A percentile compares a stretch with the other conserved stretches of the same genome.
Evolutionary conservation across 2,888 invertebrate genomes (phyloP).

Genomic region (Aporophyla nigra): DNA sequence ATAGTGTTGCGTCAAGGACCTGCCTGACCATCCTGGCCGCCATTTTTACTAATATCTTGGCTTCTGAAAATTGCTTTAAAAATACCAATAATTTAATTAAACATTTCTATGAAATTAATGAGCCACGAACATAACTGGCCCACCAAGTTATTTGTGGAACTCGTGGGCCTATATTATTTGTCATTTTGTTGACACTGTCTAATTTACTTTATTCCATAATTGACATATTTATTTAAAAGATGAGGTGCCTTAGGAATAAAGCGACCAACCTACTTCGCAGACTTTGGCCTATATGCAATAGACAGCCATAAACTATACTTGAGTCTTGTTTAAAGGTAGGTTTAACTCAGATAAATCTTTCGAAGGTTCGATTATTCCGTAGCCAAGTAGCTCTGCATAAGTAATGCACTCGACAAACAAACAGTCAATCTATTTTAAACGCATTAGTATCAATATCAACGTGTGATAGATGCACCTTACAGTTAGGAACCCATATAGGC

Average conservation of each 20-base stretch:
- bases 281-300: not conserved
- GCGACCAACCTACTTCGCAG: not conserved
- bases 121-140: not conserved
- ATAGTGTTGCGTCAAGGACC: conserved; percentile 80
- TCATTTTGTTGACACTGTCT: conserved; percentile 22
- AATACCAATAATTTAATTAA: conserved; percentile 37
- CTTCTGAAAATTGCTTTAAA: conserved; percentile 8
- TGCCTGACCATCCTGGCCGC: conserved; percentile 75
- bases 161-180: not conserved
- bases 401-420: too few relatives aligned
- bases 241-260: not conserved
- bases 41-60: conserved; percentile 68
- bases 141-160: not conserved
- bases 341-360: too few relatives aligned
- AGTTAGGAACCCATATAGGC: conserved; percentile 43
- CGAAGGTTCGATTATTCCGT: too few relatives aligned
- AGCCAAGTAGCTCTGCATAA: too few relatives aligned
- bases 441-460: too few relatives aligned
- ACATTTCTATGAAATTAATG: conserved; percentile 10
- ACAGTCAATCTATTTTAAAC: too few relatives aligned
- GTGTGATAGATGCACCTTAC: too few relatives aligned
- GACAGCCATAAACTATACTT: not conserved
- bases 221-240: not conserved
- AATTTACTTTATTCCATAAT: conserved; percentile 4
- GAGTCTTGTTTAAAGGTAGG: not conserved